These are phyloP conservation scores for Caenorhabditis doughertyi DNA, from an alignment of 2,888 invertebrate genomes.

Conservation along the genomic window DNA sequence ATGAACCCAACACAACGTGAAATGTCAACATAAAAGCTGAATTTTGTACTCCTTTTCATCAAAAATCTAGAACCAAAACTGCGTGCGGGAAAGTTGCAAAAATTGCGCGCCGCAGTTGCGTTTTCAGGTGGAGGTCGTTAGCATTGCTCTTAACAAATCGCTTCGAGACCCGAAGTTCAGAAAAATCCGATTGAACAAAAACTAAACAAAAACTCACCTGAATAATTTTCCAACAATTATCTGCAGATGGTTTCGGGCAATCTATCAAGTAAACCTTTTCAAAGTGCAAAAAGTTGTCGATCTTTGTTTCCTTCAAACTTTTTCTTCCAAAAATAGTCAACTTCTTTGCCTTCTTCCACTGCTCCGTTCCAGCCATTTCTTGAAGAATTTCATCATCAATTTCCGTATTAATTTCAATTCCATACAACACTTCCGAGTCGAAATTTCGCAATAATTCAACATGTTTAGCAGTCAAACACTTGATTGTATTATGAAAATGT, in stretches of 20 bases:
- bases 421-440: background rate
- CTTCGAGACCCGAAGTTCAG: background rate
- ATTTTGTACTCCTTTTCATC: no score
- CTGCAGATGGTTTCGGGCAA: background rate
- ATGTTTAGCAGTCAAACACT: background rate
- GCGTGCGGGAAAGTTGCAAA: no score
- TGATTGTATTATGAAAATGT: constrained; percentile 1
- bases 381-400: background rate
- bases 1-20: no score
- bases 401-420: constrained; percentile 1
- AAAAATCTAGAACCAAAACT: no score
- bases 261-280: background rate
- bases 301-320: background rate
- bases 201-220: background rate
- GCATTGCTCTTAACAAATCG: no score
- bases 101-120: no score
- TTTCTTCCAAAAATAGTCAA: background rate
- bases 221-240: constrained; percentile 1
- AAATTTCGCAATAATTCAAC: background rate
- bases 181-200: background rate
- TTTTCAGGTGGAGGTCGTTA: no score
- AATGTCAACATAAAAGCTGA: no score
- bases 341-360: constrained; percentile 14
- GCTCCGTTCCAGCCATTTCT: background rate
- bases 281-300: background rate